Evolutionary conservation across 2,888 invertebrate genomes (phyloP), one percentile per base, ranked within the genome.

Genomic region (Dorcus parallelipipedus): DNA sequence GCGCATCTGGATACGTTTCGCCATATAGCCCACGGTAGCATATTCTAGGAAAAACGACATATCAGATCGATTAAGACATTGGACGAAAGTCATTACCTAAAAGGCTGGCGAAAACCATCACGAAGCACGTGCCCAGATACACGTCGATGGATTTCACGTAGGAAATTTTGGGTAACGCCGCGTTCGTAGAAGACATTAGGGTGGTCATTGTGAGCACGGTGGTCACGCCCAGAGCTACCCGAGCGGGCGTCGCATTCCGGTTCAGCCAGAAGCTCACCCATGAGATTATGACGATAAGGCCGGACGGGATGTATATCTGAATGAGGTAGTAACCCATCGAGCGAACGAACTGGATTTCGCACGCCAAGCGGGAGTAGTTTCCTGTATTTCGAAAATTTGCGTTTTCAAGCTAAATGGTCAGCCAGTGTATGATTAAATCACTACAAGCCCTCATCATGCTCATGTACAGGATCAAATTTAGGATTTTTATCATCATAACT

Each of bases 311-410:
- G 85, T 96, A 96, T 82, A 96, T 96, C 85, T 96, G 96, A 83
- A 97, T 97, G 77, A 96, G 86, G 85, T 97, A 97, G 86, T 97
- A 97, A 77, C 97, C 97, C 94, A 97, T 95, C 77, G 95, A 95
- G 71, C 97, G 89, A 72, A 95, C 95, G 83, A 97, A 95, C 82
- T 95, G 94, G 81, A 96, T 95, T 83, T 94, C 94, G 83, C 95
- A 95, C 73, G 93, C 93, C 86, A 97, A 83, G 77, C 96, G 89
- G 75, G 95, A 95, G 83, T 96, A 97, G 83, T 95, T 95, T 86
- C 96, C 96, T 93, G 85, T 5, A 7, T 4, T 3, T 33, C 7
- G 26, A 33, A 33, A 33, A 33, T 33, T 33, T 7, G 7, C 6
- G 7, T 33, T 33, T 33, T 33, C 20, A 33, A 33, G 26, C 26